A percentile compares a stretch with the other conserved stretches of the same genome.
phyloP scores from a whole-genome alignment of 2,888 invertebrate genomes.

The Drosophila vallismaia region DNA sequence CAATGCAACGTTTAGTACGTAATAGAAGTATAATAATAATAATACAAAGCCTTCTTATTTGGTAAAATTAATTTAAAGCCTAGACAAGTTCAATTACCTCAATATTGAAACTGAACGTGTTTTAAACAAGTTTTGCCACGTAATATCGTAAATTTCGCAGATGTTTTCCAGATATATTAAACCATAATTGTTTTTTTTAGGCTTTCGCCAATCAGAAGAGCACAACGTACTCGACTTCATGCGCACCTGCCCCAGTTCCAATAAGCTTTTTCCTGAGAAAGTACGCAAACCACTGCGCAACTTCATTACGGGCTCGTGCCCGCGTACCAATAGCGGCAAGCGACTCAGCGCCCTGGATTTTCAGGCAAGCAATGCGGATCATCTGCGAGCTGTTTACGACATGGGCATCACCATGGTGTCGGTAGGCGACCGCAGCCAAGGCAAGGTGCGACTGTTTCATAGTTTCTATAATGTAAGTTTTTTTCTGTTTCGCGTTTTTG shows the following conservation, averaged over 20 bases:
- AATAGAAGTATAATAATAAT: too few relatives aligned
- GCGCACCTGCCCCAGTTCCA: constrained; percentile 93
- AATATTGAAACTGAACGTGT: too few relatives aligned
- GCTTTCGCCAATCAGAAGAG: constrained; percentile 85
- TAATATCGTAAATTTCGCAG: not conserved
- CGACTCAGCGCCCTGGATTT: constrained; percentile 89
- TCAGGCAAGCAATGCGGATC: constrained; percentile 93
- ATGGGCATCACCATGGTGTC: constrained; percentile 98
- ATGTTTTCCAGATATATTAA: not conserved
- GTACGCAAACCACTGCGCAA: constrained; percentile 93
- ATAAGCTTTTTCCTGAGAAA: constrained; percentile 92
- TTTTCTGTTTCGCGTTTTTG: constrained; percentile 33
- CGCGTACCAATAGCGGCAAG: constrained; percentile 86
- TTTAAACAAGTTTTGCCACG: not conserved
- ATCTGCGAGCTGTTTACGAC: constrained; percentile 92
- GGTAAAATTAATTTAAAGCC: too few relatives aligned
- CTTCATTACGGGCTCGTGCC: constrained; percentile 92
- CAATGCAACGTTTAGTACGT: constrained; percentile 84
- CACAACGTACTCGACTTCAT: constrained; percentile 85
- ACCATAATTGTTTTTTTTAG: constrained; percentile 64
- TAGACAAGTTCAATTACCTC: too few relatives aligned
- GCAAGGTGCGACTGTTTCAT: constrained; percentile 95
- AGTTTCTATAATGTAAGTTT: constrained; percentile 91
- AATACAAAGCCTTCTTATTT: too few relatives aligned
- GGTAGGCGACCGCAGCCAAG: constrained; percentile 88